Conservation (phyloP, 2,113 vertebrate genomes). For the Pelodiscus sinensis region DNA sequence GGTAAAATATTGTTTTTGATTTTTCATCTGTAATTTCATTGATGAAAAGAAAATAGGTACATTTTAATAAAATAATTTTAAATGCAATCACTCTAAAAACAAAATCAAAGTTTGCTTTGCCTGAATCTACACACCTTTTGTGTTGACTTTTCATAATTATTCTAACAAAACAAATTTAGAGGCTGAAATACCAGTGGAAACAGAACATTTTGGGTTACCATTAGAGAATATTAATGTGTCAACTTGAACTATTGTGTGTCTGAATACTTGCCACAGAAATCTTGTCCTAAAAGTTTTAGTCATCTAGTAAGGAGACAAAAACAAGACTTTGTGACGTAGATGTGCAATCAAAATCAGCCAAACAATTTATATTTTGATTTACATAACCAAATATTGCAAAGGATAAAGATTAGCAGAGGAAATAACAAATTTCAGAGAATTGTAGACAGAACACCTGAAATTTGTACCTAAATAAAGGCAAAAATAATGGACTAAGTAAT, state of each 20-base stretch:
- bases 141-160: slow-evolving; percentile 41
- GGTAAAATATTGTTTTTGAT: background rate
- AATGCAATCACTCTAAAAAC: slow-evolving; percentile 4
- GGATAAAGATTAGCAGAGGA: slow-evolving; percentile 60
- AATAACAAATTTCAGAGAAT: slow-evolving; percentile 37
- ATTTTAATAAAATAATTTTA: slow-evolving; percentile 20
- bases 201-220: slow-evolving; percentile 4
- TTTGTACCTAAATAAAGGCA: slow-evolving; percentile 4
- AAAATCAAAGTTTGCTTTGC: background rate
- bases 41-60: background rate
- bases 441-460: slow-evolving; percentile 17
- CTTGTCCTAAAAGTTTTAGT: slow-evolving; percentile 15
- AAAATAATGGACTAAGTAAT: slow-evolving; percentile 45
- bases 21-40: background rate
- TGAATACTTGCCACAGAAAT: background rate
- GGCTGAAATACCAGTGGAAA: background rate
- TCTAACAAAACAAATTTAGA: background rate
- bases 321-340: background rate
- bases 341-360: background rate
- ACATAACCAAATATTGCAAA: slow-evolving; percentile 34
- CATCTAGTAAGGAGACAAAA: background rate
- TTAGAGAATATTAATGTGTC: background rate
- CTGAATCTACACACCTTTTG: slow-evolving; percentile 19
- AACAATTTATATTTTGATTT: slow-evolving; percentile 24
- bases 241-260: background rate